phyloP scores from a whole-genome alignment of 2,888 invertebrate species.

The Spodoptera exigua region DNA sequence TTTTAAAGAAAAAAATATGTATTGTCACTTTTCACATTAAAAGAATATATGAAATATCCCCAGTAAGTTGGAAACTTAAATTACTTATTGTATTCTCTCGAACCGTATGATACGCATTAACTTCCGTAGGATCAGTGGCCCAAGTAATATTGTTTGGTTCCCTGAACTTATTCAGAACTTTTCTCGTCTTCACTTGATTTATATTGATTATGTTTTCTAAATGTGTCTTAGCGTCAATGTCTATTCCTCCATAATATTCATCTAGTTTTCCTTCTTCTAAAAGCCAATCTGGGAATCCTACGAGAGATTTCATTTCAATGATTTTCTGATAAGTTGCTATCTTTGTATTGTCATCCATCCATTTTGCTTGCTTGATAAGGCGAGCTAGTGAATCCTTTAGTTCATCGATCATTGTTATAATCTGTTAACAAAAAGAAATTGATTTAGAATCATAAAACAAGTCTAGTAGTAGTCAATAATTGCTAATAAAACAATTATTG shows the following conservation, averaged over 20 bases:
- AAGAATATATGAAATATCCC: too few species aligned
- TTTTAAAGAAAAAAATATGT: too few species aligned
- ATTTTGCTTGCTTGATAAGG: constrained; percentile 90
- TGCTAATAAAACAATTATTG: too few species aligned
- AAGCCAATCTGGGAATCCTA: constrained; percentile 94
- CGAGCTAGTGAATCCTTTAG: constrained; percentile 92
- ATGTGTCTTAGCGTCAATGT: constrained; percentile 89
- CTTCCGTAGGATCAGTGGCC: constrained; percentile 93
- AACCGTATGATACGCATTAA: constrained; percentile 95
- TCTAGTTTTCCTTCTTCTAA: constrained; percentile 91
- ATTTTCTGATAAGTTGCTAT: constrained; percentile 93
- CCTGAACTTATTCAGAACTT: constrained; percentile 88
- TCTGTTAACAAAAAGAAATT: constrained; percentile 73
- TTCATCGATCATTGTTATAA: constrained; percentile 92
- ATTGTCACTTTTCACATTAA: too few species aligned
- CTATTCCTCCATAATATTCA: constrained; percentile 91
- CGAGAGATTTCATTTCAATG: constrained; percentile 92
- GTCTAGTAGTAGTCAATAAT: too few species aligned
- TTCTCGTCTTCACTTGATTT: constrained; percentile 87
- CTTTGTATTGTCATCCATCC: constrained; percentile 95
- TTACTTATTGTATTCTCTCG: constrained; percentile 95
- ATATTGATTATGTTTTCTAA: constrained; percentile 92
- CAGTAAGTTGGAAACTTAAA: too few species aligned
- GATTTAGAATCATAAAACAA: background rate
- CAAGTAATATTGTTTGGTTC: constrained; percentile 90